Percentiles rank a stretch among this genome's conserved stretches.
phyloP scores from a whole-genome alignment of 2,888 invertebrate species.

The Frankliniella fusca region DNA sequence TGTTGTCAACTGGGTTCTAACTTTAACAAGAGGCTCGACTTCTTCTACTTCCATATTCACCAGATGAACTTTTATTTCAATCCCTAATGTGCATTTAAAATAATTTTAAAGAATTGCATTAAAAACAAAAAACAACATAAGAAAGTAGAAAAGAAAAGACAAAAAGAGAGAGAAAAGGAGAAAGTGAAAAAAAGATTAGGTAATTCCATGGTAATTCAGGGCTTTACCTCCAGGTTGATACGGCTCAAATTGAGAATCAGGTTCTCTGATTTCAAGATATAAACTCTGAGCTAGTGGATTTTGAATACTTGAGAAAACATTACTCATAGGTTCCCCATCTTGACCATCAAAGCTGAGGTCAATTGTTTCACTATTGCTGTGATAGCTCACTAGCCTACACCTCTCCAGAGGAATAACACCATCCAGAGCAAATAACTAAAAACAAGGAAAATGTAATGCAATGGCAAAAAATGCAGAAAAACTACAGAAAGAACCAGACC shows the following conservation, averaged over 20 bases:
- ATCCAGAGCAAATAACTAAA: constrained; percentile 56
- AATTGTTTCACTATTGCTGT: constrained; percentile 59
- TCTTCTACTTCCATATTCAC: constrained; percentile 60
- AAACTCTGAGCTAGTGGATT: constrained; percentile 55
- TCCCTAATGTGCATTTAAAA: constrained; percentile 44
- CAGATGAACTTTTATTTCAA: constrained; percentile 57
- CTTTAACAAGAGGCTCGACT: constrained; percentile 42
- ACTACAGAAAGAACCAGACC: not conserved
- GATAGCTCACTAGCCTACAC: constrained; percentile 68
- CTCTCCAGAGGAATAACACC: constrained; percentile 58
- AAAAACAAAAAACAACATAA: constrained; percentile 1
- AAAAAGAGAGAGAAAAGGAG: constrained; percentile 36
- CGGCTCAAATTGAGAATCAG: constrained; percentile 58
- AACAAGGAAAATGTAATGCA: constrained; percentile 3
- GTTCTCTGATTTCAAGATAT: constrained; percentile 61
- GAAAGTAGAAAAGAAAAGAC: not conserved
- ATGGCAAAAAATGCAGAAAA: not conserved
- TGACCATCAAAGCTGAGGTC: constrained; percentile 61
- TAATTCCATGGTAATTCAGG: too few relatives aligned
- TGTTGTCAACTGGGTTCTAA: not conserved
- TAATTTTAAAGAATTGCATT: constrained; percentile 22
- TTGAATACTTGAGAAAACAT: constrained; percentile 50
- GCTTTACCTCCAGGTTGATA: constrained; percentile 62
- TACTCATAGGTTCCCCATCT: constrained; percentile 51
- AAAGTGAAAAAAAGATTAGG: constrained; percentile 37